Percentiles rank a stretch among this genome's conserved stretches.
Evolutionary conservation across 2,797 vertebrate genomes (phyloP).

Genomic region (Agapornis canus): DNA sequence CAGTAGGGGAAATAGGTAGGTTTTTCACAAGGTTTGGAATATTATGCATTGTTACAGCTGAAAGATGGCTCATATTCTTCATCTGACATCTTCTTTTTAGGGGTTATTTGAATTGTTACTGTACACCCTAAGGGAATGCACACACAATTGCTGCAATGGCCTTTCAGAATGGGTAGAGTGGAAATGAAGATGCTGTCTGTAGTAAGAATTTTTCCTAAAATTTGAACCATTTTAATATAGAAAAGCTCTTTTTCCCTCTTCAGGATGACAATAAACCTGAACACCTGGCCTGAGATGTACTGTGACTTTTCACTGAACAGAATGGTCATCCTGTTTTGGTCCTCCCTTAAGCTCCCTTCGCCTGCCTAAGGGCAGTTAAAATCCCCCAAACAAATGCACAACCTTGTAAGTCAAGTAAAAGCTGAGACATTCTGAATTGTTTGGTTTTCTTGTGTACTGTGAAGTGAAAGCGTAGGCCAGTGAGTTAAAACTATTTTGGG

Average conservation of each 20-base stretch:
- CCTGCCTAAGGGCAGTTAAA: neutral
- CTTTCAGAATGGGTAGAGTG: neutral
- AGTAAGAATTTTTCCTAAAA: neutral
- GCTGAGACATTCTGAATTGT: neutral
- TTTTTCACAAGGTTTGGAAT: neutral
- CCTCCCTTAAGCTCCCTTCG: neutral
- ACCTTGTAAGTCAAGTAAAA: neutral
- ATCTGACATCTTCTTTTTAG: neutral
- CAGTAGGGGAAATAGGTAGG: neutral
- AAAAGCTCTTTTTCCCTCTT: neutral
- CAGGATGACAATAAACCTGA: neutral
- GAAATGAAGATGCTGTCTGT: neutral
- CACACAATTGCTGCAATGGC: neutral
- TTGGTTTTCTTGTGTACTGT: neutral
- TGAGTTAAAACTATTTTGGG: slow-evolving; percentile 4
- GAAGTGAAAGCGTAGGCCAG: neutral
- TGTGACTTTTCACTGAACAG: neutral
- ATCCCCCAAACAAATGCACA: neutral
- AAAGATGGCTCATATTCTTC: neutral
- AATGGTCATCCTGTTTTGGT: neutral
- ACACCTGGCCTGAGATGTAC: neutral
- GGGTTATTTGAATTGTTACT: neutral
- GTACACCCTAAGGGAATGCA: neutral
- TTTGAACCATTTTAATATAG: neutral
- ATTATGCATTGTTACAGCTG: neutral